These are phyloP conservation scores for Parthenolecanium corni DNA, from an alignment of 2,888 invertebrate species.

Conservation along the genomic window DNA sequence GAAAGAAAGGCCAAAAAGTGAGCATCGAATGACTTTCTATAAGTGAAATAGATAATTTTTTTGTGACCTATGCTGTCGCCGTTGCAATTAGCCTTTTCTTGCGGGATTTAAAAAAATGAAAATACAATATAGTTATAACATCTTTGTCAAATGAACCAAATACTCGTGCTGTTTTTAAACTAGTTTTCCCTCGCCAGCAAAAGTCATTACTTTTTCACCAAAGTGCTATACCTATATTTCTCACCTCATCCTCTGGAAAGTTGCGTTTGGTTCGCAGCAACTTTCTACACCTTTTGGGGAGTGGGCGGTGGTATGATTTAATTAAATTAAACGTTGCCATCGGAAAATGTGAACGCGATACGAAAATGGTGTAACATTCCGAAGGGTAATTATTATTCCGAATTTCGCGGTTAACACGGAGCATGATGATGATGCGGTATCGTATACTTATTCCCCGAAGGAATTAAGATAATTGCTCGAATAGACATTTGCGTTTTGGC, in stretches of 20 bases:
- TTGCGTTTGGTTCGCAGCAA: too few species aligned
- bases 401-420: constrained; percentile 17
- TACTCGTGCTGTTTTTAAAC: too few species aligned
- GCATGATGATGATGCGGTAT: too few species aligned
- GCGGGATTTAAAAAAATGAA: too few species aligned
- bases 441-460: constrained; percentile 16
- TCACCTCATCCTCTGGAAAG: too few species aligned
- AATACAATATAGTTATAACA: too few species aligned
- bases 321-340: constrained; percentile 23
- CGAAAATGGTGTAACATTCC: constrained; percentile 10
- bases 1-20: not conserved
- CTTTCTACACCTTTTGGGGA: not conserved
- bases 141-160: too few species aligned
- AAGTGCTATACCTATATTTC: too few species aligned
- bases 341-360: constrained; percentile 14
- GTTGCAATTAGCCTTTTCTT: not conserved
- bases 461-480: constrained; percentile 22
- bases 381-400: constrained; percentile 23
- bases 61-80: not conserved
- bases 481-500: constrained; percentile 24
- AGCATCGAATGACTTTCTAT: not conserved
- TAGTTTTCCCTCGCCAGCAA: too few species aligned
- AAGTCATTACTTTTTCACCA: too few species aligned
- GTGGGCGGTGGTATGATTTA: constrained; percentile 6
- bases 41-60: not conserved